Conservation (phyloP, 2,113 vertebrate species). For the Stegostoma tigrinum region DNA sequence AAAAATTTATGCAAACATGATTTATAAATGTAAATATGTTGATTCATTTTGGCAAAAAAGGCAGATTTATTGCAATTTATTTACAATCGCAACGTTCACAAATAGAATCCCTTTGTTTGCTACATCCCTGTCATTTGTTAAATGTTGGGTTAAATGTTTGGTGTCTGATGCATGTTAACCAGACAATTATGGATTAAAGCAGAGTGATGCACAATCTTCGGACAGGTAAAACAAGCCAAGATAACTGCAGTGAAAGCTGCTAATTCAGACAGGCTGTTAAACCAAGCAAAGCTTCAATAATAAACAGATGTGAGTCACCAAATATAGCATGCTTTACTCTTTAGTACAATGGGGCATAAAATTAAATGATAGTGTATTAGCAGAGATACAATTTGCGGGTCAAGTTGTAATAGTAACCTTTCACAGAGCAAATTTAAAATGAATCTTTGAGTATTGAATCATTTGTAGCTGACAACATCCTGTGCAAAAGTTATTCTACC, state of each 20-base stretch:
- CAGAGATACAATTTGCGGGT: conserved; percentile 73
- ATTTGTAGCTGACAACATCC: conserved; percentile 53
- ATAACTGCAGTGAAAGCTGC: conserved; percentile 49
- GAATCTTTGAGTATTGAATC: conserved; percentile 65
- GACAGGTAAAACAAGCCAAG: conserved; percentile 50
- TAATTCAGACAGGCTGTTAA: conserved; percentile 61
- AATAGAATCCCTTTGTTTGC: neutral
- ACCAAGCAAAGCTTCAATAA: conserved; percentile 65
- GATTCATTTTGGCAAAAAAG: neutral
- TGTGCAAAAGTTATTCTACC: conserved; percentile 40
- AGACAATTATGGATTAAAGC: conserved; percentile 57
- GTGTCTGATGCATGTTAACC: conserved; percentile 47
- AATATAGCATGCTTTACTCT: conserved; percentile 62
- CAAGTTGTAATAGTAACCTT: conserved; percentile 72
- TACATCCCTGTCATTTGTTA: neutral
- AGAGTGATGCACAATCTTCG: conserved; percentile 51
- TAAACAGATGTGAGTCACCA: conserved; percentile 74
- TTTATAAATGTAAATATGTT: neutral
- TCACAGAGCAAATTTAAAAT: conserved; percentile 73
- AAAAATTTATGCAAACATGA: neutral
- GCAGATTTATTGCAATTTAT: neutral
- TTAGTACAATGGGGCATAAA: conserved; percentile 60
- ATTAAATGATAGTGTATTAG: conserved; percentile 73
- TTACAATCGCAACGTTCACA: neutral
- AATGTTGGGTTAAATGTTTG: neutral